Evolutionary conservation across 2,797 vertebrate species (phyloP).

Genomic region (Cuniculus paca): DNA sequence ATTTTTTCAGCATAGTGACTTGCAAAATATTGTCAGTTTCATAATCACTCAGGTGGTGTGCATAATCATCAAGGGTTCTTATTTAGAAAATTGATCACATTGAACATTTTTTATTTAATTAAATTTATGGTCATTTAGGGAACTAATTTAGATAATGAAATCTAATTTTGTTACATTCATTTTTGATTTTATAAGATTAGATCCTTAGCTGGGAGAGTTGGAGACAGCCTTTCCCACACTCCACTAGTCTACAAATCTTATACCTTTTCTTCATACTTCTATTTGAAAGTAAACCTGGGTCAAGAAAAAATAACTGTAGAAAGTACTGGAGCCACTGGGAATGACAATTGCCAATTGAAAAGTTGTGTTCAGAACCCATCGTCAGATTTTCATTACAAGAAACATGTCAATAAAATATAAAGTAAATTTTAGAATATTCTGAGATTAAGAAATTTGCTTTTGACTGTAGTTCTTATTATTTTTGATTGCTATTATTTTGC

Average conservation of each 20-base stretch:
- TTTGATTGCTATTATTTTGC: not conserved
- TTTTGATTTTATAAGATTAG: not conserved
- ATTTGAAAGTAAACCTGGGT: not conserved
- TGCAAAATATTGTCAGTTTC: constrained; percentile 76
- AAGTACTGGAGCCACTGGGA: not conserved
- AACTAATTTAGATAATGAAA: not conserved
- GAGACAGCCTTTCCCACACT: not conserved
- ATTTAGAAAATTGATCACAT: not conserved
- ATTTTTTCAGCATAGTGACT: constrained; percentile 68
- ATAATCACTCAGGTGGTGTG: constrained; percentile 56
- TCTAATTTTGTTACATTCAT: not conserved
- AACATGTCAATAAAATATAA: not conserved
- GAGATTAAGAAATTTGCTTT: not conserved
- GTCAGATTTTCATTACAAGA: not conserved
- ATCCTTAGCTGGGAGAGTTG: not conserved
- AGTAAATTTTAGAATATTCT: not conserved
- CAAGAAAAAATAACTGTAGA: not conserved
- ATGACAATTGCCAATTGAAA: not conserved
- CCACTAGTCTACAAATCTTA: not conserved
- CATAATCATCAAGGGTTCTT: not conserved
- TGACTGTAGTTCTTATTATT: not conserved
- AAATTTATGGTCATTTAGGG: not conserved
- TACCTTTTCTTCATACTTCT: not conserved
- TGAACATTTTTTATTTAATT: not conserved
- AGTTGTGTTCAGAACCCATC: not conserved